Evolutionary conservation across 2,797 vertebrate genomes (phyloP).

Genomic region (Adrianichthys oophorus): DNA sequence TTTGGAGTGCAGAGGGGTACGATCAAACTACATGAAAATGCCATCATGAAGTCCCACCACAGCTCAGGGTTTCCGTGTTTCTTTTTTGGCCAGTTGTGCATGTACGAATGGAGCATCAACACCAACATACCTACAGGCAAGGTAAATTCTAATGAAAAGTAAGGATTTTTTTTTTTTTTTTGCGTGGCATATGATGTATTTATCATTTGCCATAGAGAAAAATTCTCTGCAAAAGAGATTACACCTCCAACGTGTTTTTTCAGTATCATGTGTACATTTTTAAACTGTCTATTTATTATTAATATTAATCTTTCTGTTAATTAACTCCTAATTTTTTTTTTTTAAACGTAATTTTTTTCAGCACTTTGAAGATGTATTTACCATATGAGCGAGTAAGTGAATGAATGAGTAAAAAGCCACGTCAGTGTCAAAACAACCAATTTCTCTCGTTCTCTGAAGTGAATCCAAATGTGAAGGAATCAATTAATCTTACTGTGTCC

Average conservation of each 20-base stretch:
- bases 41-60: slow-evolving; percentile 70
- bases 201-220: slow-evolving; percentile 48
- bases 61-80: slow-evolving; percentile 60
- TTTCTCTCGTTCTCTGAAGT: slow-evolving; percentile 67
- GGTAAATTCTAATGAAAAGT: slow-evolving; percentile 67
- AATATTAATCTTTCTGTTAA: too few relatives aligned
- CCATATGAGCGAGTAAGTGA: slow-evolving; percentile 6
- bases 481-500: slow-evolving; percentile 65
- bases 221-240: slow-evolving; percentile 34
- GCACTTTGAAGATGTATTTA: slow-evolving; percentile 29
- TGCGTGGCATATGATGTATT: slow-evolving; percentile 52
- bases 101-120: slow-evolving; percentile 50
- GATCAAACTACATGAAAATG: slow-evolving; percentile 75
- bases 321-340: too few relatives aligned
- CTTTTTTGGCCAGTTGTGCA: slow-evolving; percentile 60
- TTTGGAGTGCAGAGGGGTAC: slow-evolving; percentile 52
- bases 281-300: too few relatives aligned
- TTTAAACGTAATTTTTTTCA: not conserved
- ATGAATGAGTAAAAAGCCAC: slow-evolving; percentile 30
- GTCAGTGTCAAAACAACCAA: slow-evolving; percentile 64
- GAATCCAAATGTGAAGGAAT: slow-evolving; percentile 68
- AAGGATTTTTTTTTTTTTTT: slow-evolving; percentile 55
- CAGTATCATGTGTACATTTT: too few relatives aligned
- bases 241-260: slow-evolving; percentile 3
- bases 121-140: slow-evolving; percentile 56